Base-by-base conservation (phyloP, 2,888 invertebrate genomes). In the Leptinotarsa peninsularis region DNA sequence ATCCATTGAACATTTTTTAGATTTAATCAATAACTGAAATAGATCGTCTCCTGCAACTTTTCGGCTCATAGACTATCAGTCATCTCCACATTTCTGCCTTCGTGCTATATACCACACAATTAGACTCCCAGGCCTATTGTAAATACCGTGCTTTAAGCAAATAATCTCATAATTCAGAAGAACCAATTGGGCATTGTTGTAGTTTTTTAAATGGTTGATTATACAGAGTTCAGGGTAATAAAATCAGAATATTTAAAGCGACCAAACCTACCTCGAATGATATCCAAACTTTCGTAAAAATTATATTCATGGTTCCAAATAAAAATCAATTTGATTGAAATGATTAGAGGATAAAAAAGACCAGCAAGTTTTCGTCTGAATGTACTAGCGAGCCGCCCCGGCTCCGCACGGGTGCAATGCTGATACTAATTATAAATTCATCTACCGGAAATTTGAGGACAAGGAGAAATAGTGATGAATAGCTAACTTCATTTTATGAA, bases 81-180 rank as follows among this genome's bases (percentile, higher is more conserved):
- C 33, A 58, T 58, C 21, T 21, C 58, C 58, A 60, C 49, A 58
- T 60, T 7, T 21, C 21, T 56, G 43, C n/a, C 49, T 73, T 74
- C 71, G 17, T 74, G 49, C 75, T 73, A 70, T 75, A 73, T 74
- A 76, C 75, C 76, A 79, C 75, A 72, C 76, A 80, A 80, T 79
- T 78, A 79, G 74, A 76, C 79, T 76, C 66, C 54, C 73, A 73
- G 77, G 78, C 66, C 66, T 68, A 73, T 73, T 74, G 76, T 79
- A 74, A 78, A 78, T 77, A 75, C 72, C 71, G 75, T 77, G 76
- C 74, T 77, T 77, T 77, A 75, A 78, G 76, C 78, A 79, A 80
- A 80, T 79, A 78, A 78, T 80, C 76, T 73, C 79, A 79, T 80
- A 80, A 80, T 78, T 75, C 58, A 69, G 66, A 73, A 56, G 66